These are phyloP conservation scores for Amazona vittata DNA, from an alignment of 2,113 vertebrate species.

Conservation along the genomic window DNA sequence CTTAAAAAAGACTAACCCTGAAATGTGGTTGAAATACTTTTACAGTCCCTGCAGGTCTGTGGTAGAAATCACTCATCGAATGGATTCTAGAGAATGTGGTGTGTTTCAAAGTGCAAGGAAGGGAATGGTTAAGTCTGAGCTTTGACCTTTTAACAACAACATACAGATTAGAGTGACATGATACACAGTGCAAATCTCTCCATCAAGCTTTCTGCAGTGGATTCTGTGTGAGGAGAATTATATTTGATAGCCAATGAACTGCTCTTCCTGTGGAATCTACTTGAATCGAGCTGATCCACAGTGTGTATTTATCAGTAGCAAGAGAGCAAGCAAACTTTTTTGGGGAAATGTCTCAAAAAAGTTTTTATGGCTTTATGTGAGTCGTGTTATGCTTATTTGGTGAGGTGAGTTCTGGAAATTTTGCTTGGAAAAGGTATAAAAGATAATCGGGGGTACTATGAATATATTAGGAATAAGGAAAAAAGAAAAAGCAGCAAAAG, in stretches of 20 bases:
- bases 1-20: background rate
- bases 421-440: background rate
- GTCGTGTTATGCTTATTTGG: background rate
- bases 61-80: background rate
- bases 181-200: background rate
- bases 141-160: background rate
- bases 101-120: fast-evolving
- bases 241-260: background rate
- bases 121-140: background rate
- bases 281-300: background rate
- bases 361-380: background rate
- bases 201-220: background rate
- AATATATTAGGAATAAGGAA: background rate
- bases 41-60: background rate
- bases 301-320: background rate
- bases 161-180: background rate
- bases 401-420: background rate
- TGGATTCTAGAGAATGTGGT: background rate
- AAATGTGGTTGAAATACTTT: background rate
- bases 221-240: background rate
- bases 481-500: background rate
- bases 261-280: background rate
- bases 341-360: background rate
- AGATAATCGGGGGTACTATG: background rate
- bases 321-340: fast-evolving